Conservation (phyloP, 2,888 invertebrate genomes). For the Tortricodes alternella region DNA sequence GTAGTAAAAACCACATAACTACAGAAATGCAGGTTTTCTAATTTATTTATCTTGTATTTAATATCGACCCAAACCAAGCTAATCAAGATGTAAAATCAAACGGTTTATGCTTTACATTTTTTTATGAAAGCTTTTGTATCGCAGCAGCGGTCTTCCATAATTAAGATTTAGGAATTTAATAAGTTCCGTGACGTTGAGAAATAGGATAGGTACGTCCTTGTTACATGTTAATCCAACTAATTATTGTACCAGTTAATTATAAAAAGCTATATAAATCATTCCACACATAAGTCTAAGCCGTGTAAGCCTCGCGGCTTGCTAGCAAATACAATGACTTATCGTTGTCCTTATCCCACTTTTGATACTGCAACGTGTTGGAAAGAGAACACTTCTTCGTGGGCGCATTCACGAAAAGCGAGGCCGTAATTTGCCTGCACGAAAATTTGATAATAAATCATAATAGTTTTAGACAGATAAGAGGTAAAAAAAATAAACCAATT, state of each 20-base stretch:
- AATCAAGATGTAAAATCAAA: slow-evolving; percentile 32
- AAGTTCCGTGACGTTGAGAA: slow-evolving; percentile 60
- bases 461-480: slow-evolving; percentile 78
- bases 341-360: slow-evolving; percentile 58
- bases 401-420: slow-evolving; percentile 66
- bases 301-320: slow-evolving; percentile 65
- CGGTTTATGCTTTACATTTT: slow-evolving; percentile 37
- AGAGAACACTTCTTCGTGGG: slow-evolving; percentile 54
- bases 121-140: slow-evolving; percentile 48
- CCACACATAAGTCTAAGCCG: slow-evolving; percentile 59
- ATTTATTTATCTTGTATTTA: slow-evolving; percentile 1
- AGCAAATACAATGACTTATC: slow-evolving; percentile 64
- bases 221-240: slow-evolving; percentile 76
- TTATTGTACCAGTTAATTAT: slow-evolving; percentile 74
- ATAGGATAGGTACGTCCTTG: slow-evolving; percentile 48
- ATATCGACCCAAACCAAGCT: neutral
- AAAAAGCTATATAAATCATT: slow-evolving; percentile 74
- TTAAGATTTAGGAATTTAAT: slow-evolving; percentile 58
- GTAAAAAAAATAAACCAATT: slow-evolving; percentile 81
- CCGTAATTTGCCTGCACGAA: slow-evolving; percentile 81
- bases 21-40: neutral
- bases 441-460: slow-evolving; percentile 82
- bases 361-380: slow-evolving; percentile 48
- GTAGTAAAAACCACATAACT: neutral
- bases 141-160: slow-evolving; percentile 47